Conservation (phyloP, 2,113 vertebrate species). For the Rousettus leschenaultii region DNA sequence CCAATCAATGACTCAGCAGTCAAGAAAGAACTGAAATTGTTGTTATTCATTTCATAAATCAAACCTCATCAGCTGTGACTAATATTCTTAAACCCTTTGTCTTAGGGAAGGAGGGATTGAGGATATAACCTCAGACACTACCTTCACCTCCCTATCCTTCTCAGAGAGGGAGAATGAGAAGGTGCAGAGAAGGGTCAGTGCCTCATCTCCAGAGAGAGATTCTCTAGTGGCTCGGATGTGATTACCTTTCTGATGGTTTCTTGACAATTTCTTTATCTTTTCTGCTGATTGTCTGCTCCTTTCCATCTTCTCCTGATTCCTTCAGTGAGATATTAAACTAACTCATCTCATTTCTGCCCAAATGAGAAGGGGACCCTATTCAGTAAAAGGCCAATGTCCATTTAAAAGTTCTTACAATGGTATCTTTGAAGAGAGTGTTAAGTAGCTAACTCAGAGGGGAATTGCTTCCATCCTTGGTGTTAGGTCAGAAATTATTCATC, state of each 20-base stretch:
- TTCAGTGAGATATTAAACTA: not conserved
- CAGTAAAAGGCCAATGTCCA: not conserved
- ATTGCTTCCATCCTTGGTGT: not conserved
- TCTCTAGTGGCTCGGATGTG: not conserved
- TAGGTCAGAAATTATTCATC: not conserved
- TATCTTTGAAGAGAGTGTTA: not conserved
- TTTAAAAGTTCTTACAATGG: not conserved
- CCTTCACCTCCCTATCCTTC: not conserved
- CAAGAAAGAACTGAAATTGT: constrained; percentile 69
- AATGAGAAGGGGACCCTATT: not conserved
- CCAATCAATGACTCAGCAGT: constrained; percentile 77
- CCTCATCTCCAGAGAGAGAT: not conserved
- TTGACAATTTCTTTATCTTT: not conserved
- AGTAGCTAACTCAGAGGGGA: not conserved
- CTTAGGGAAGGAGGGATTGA: not conserved
- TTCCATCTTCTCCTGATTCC: not conserved
- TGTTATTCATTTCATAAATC: not conserved
- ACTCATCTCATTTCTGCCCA: not conserved
- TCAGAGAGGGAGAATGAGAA: not conserved
- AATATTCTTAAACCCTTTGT: not conserved
- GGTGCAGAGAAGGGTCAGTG: accelerated
- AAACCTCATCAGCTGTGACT: constrained; percentile 3
- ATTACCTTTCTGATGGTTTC: not conserved
- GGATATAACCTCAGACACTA: not conserved
- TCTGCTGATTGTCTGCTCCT: not conserved